Evolutionary conservation across 1,140 invertebrate species (phyloP), one percentile per base, ranked within the genome.

Genomic region (Panagrolaimus sp.): DNA sequence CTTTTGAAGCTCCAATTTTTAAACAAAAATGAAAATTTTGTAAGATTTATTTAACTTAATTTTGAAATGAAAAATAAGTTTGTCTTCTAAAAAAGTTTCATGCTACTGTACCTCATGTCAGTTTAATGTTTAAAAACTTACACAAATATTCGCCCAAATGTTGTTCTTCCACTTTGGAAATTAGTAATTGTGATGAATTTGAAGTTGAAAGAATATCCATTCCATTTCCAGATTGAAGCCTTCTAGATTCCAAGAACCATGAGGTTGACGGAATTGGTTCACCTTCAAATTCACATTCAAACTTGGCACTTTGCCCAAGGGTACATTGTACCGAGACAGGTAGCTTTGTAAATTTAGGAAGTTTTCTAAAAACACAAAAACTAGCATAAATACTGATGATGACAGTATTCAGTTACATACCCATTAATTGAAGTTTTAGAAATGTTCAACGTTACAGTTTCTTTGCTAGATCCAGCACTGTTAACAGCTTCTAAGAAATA

Each of bases 101-200:
- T n/a, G n/a, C n/a, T n/a, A n/a, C n/a, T n/a, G n/a, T n/a, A n/a
- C n/a, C n/a, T n/a, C n/a, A n/a, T n/a, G 31, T 38, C 31, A 38
- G 31, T 38, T 38, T 4, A 38, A 38, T 4, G n/a, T n/a, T n/a
- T n/a, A 38, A 13, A 75, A 71, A 67, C 74, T 38, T 38, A 38
- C 75, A 78, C 42, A 80, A 64, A 64, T 79, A 79, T 69, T 79
- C 78, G 11, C 78, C 78, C 13, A 71, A 42, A 63, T 72, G 67
- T 48, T 67, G 42, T 31, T 78, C 68, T 16, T 20, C 42, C 0
- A 72, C 71, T n/a, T 45, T 42, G n/a, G 23, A 25, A 44, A 76
- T 72, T 14, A 51, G 46, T 38, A 76, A 64, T 23, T 45, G 66
- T 23, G 74, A 70, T 9, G 13, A 42, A 42, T 43, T 74, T 23